These are phyloP conservation scores for Myotis planiceps DNA, from an alignment of 2,797 vertebrate genomes.

Conservation along the genomic window DNA sequence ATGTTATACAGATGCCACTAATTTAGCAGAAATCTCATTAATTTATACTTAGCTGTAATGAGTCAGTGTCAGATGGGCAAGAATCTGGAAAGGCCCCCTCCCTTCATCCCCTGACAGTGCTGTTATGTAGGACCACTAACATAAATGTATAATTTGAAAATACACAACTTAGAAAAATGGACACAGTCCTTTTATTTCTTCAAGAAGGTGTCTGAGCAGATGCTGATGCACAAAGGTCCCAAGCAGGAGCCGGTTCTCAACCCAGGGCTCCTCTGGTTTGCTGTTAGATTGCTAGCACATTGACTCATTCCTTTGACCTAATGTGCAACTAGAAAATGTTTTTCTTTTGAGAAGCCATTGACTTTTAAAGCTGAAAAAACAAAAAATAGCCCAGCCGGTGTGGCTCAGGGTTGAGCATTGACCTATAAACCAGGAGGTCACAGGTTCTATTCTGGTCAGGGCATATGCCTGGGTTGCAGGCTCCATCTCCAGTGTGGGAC, in stretches of 20 bases:
- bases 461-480: no score
- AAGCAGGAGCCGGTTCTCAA: slow-evolving; percentile 27
- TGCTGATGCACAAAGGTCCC: slow-evolving; percentile 49
- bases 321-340: slow-evolving; percentile 10
- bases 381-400: no score
- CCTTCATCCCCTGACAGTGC: slow-evolving; percentile 41
- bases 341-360: slow-evolving; percentile 29
- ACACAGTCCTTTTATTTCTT: slow-evolving; percentile 60
- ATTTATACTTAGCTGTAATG: slow-evolving; percentile 75
- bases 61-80: slow-evolving; percentile 77
- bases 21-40: slow-evolving; percentile 80
- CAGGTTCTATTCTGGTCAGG: no score
- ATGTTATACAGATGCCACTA: slow-evolving; percentile 78
- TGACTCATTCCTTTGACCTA: slow-evolving; percentile 21
- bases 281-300: not conserved
- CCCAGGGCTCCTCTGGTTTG: not conserved
- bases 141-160: slow-evolving; percentile 75
- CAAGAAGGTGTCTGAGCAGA: slow-evolving; percentile 65
- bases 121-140: slow-evolving; percentile 74
- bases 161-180: slow-evolving; percentile 64
- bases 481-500: no score
- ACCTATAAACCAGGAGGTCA: no score
- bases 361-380: slow-evolving; percentile 32
- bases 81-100: slow-evolving; percentile 29
- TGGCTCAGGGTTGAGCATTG: no score